These are phyloP conservation scores for Parazoanthus darwini DNA, from an alignment of 92 coral and sea anemone genomes.

Conservation along the genomic window DNA sequence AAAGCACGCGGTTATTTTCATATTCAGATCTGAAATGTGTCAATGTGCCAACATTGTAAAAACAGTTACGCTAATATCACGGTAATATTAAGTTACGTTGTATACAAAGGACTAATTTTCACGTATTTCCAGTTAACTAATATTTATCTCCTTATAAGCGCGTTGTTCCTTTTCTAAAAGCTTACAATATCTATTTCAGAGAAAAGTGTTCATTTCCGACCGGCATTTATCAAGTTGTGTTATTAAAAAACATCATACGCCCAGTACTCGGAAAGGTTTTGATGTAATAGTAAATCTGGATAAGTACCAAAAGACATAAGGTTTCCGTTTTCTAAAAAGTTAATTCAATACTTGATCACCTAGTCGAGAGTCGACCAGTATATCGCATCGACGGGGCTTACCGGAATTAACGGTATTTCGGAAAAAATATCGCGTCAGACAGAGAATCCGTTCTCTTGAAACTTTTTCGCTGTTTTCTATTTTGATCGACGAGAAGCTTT, in stretches of 20 bases:
- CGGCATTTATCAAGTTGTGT: background rate
- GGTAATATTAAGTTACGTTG: background rate
- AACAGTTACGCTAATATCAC: background rate
- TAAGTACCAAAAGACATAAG: background rate
- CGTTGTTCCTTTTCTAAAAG: background rate
- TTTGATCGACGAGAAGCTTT: too few relatives aligned
- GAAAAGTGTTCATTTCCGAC: background rate
- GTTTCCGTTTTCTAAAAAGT: background rate
- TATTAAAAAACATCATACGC: background rate
- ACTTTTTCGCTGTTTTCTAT: background rate
- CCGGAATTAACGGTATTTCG: background rate
- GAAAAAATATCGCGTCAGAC: background rate
- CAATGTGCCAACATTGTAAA: background rate
- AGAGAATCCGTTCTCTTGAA: background rate
- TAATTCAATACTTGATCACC: background rate
- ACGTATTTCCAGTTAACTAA: too few relatives aligned
- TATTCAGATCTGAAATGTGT: background rate
- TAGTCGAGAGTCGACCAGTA: background rate
- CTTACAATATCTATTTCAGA: background rate
- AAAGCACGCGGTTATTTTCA: too few relatives aligned
- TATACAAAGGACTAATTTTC: background rate
- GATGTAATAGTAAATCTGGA: background rate
- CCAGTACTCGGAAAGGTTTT: too few relatives aligned
- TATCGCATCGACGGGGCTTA: background rate
- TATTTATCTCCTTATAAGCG: background rate